Base-by-base conservation (phyloP, 2,888 invertebrate species). In the Acholoe squamosa region DNA sequence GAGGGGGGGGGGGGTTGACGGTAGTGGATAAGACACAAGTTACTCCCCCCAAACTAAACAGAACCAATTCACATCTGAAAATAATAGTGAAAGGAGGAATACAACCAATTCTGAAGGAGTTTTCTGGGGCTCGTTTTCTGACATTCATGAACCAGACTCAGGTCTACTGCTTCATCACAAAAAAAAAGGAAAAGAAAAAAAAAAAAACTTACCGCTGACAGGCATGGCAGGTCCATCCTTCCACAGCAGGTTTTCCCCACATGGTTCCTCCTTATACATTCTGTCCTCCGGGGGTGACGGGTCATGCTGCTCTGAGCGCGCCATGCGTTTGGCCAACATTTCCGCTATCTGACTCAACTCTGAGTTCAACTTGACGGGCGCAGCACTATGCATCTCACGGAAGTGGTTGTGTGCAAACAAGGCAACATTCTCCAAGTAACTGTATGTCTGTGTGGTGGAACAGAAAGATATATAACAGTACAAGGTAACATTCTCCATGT, bases 401-500 rank as follows among this genome's bases (percentile, higher is more conserved):
- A 51, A 84, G 84, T 84, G 84, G 84, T 84, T 84, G 84, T 84
- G 84, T 34, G 84, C 84, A 22, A 51, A 84, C 34, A 84, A 16
- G 14, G 84, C 84, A 31, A 51, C 43, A 43, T 84, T 84, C 84
- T 84, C 43, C 10, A 34, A 10, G 84, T 84, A 51, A 5, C 43
- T 43, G 84, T n/a, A 84, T 33, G 84, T 34, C 84, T 84, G 71
- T n/a, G n/a, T n/a, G n/a, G 67, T n/a, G 33, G 33, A 80, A 80
- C 10, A 80, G 16, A 80, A 7, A 67, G 5, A 67, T 54, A 10
- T 14, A 54, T 54, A 54, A 54, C 54, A 54, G 10, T 54, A 54
- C 19, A 54, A 54, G 19, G 19, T 19, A 54, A 19, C 12, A 14
- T 54, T 54, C 54, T 14, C 19, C 54, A 54, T 54, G 54, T 10